These are phyloP conservation scores for Geotrupes spiniger DNA, from an alignment of 2,888 invertebrate species.

Conservation along the genomic window DNA sequence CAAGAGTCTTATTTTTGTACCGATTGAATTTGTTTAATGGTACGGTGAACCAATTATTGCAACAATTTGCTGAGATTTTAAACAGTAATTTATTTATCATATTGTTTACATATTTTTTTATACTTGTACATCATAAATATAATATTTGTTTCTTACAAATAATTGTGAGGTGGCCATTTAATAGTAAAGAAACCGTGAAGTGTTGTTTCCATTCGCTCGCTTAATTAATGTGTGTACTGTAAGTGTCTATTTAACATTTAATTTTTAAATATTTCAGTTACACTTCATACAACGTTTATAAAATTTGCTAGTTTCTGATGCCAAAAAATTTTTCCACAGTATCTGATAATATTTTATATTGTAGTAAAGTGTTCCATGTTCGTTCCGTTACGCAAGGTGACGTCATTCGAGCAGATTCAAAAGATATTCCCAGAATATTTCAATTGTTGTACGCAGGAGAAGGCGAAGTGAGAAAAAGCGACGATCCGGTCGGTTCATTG, in stretches of 20 bases:
- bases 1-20: not conserved
- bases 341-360: no score
- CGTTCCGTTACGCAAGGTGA: conserved; percentile 98
- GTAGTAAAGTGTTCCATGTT: conserved; percentile 97
- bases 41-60: not conserved
- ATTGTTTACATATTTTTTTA: not conserved
- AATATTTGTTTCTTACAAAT: no score
- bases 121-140: no score
- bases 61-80: not conserved
- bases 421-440: conserved; percentile 99
- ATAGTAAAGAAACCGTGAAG: no score
- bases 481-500: conserved; percentile 56
- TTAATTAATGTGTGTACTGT: no score
- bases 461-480: conserved; percentile 84
- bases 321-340: no score
- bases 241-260: no score
- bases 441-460: conserved; percentile 95
- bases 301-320: no score
- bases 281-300: no score
- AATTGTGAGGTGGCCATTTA: no score
- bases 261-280: no score
- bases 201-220: no score
- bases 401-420: conserved; percentile 97
- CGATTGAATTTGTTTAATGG: not conserved
- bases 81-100: not conserved